phyloP scores from a whole-genome alignment of 1,140 invertebrate species.

The Bombus confusus region DNA sequence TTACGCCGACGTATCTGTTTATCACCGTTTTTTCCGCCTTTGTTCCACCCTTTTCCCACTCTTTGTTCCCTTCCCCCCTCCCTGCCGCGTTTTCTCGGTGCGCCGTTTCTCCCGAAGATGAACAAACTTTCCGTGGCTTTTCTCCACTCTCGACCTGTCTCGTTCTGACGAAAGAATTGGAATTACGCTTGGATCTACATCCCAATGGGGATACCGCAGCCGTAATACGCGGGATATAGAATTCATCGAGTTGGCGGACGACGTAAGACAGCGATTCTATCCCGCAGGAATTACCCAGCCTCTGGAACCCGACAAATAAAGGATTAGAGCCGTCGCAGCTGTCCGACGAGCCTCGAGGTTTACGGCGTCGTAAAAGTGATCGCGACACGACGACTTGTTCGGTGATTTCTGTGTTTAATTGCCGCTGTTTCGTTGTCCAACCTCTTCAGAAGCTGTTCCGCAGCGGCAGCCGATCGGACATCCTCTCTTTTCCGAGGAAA shows the following conservation, averaged over 20 bases:
- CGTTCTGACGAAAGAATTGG: not conserved
- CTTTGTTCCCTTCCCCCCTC: no score
- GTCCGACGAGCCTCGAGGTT: not conserved
- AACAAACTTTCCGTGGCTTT: not conserved
- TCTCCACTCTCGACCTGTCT: not conserved
- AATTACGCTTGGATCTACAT: not conserved
- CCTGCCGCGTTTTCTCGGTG: not conserved
- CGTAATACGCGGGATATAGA: not conserved
- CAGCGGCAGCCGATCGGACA: not conserved
- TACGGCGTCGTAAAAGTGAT: not conserved
- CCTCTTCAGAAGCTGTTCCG: no score
- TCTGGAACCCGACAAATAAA: not conserved
- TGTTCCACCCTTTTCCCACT: not conserved
- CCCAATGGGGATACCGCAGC: no score
- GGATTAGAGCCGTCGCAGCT: not conserved
- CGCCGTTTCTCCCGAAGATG: no score
- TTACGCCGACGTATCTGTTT: not conserved
- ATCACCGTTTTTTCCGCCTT: not conserved
- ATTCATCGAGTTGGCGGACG: not conserved
- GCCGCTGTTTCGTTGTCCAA: no score
- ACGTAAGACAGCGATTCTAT: no score
- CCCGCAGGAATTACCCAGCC: no score
- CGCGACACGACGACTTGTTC: not conserved
- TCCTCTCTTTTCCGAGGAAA: not conserved
- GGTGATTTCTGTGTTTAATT: not conserved